Conservation (phyloP, 2,113 vertebrate genomes). For the Pomatorhinus ruficollis region DNA sequence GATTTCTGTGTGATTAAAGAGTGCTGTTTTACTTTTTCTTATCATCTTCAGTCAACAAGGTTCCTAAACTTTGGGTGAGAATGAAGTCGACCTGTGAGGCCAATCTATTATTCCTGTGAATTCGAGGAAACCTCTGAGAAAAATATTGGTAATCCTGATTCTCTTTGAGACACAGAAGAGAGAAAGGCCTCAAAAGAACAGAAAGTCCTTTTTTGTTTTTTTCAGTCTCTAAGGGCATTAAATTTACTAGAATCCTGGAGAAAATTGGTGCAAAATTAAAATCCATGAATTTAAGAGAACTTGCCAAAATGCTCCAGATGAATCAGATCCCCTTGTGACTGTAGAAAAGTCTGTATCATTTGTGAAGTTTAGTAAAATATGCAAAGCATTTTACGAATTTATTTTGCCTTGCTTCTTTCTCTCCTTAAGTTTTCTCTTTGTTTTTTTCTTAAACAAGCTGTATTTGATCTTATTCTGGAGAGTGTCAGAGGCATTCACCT, state of each 20-base stretch:
- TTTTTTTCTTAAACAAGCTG: background rate
- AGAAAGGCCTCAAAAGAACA: background rate
- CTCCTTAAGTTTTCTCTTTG: background rate
- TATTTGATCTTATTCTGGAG: background rate
- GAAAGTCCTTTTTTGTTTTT: background rate
- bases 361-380: background rate
- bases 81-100: slow-evolving; percentile 40
- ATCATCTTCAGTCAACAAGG: slow-evolving; percentile 12
- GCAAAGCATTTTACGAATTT: background rate
- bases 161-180: slow-evolving; percentile 3
- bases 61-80: slow-evolving; percentile 33
- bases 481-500: background rate
- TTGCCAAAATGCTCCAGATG: background rate
- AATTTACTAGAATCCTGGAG: background rate
- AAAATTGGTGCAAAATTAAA: background rate
- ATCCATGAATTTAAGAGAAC: background rate
- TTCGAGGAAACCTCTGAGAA: slow-evolving; percentile 44
- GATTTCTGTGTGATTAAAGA: slow-evolving; percentile 34
- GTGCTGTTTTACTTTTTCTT: slow-evolving; percentile 28
- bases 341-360: background rate
- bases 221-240: background rate
- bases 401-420: background rate
- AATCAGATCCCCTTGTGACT: background rate
- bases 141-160: slow-evolving; percentile 24
- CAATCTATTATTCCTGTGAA: slow-evolving; percentile 37